Evolutionary conservation across 2,888 invertebrate genomes (phyloP).

Genomic region (Drosophila mulleri): DNA sequence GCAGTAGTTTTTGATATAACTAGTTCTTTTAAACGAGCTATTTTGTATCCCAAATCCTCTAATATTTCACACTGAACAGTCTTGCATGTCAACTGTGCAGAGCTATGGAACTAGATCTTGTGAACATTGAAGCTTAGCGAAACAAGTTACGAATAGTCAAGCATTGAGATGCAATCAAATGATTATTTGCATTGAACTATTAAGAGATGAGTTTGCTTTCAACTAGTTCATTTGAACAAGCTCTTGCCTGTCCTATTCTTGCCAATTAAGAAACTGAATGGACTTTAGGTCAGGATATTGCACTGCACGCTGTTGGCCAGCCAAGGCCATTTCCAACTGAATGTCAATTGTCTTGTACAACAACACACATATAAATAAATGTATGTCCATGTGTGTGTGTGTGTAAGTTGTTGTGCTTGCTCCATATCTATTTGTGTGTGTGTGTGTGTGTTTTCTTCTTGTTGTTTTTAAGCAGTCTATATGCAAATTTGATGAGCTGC

Average conservation of each 20-base stretch:
- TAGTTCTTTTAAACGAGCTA: background rate
- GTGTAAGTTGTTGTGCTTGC: slow-evolving; percentile 5
- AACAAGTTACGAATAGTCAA: background rate
- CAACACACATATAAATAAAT: background rate
- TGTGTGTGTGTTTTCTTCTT: background rate
- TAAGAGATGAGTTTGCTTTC: background rate
- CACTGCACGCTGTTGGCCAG: background rate
- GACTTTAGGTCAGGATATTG: background rate
- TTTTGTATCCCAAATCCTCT: too few species aligned
- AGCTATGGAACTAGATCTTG: background rate
- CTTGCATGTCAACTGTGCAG: background rate
- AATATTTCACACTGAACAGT: too few species aligned
- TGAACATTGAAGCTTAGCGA: background rate
- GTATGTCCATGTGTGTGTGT: background rate
- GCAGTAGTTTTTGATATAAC: too few species aligned
- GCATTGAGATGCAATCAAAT: background rate
- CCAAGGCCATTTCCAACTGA: slow-evolving; percentile 8
- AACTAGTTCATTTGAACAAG: background rate
- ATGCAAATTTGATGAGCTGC: slow-evolving; percentile 81
- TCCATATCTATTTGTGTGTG: background rate
- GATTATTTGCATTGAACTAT: background rate
- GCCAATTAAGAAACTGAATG: slow-evolving; percentile 19
- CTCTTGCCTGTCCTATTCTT: background rate
- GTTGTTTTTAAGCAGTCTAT: slow-evolving; percentile 61
- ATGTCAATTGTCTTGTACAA: slow-evolving; percentile 1